Conservation (phyloP, 2,113 vertebrate species). For the Phylloscopus trochiloides region DNA sequence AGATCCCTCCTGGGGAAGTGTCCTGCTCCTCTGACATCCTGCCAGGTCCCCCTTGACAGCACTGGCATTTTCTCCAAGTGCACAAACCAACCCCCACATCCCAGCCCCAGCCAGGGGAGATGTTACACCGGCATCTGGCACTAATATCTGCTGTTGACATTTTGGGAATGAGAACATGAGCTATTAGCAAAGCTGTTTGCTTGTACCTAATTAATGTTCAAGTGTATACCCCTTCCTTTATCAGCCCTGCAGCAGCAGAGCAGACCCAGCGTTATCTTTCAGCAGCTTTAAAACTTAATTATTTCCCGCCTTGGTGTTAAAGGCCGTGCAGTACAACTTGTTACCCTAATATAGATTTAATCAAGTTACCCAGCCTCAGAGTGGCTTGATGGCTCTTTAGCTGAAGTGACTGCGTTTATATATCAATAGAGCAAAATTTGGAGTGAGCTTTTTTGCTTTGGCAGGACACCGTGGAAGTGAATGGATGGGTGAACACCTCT, state of each 20-base stretch:
- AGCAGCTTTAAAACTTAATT: constrained; percentile 80
- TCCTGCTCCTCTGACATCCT: not conserved
- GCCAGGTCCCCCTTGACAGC: not conserved
- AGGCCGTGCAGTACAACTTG: constrained; percentile 52
- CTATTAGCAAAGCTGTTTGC: constrained; percentile 83
- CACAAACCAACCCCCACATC: constrained; percentile 2
- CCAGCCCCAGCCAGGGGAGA: constrained; percentile 53
- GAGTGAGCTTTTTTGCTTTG: not conserved
- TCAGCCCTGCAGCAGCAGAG: constrained; percentile 70
- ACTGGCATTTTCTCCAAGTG: constrained; percentile 41
- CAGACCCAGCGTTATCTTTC: constrained; percentile 74
- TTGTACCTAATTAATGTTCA: constrained; percentile 83
- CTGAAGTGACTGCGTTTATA: constrained; percentile 26
- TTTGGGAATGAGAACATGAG: constrained; percentile 79
- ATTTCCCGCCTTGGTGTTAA: constrained; percentile 72
- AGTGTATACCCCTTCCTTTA: constrained; percentile 73
- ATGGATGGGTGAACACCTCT: constrained; percentile 1
- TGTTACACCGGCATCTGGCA: constrained; percentile 76
- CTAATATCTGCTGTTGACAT: constrained; percentile 84
- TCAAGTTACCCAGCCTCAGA: constrained; percentile 58
- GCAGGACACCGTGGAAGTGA: not conserved
- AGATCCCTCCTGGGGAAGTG: constrained; percentile 30
- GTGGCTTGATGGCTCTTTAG: constrained; percentile 52
- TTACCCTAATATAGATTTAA: constrained; percentile 64
- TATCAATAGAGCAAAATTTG: not conserved